Conservation (phyloP, 2,888 invertebrate genomes). For the Pocota personata region DNA sequence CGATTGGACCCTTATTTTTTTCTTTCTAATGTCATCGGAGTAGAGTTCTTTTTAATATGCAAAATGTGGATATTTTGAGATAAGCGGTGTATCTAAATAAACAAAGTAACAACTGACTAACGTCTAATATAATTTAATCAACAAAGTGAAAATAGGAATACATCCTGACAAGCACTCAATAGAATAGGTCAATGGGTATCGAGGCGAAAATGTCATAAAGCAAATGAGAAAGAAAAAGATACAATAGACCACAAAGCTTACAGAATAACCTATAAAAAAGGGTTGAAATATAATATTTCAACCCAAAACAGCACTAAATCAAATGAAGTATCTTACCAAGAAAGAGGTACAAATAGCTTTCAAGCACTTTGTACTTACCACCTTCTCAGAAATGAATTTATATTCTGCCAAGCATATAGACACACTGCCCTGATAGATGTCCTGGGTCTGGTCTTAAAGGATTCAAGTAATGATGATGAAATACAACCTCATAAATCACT, state of each 20-base stretch:
- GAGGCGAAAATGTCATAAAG: background rate
- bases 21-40: background rate
- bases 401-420: background rate
- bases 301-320: conserved; percentile 10
- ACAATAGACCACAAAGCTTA: background rate
- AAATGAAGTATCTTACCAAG: conserved; percentile 2
- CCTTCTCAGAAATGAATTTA: conserved; percentile 26
- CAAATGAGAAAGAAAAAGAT: background rate
- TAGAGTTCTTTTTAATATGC: background rate
- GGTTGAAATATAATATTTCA: background rate
- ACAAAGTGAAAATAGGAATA: background rate
- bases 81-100: background rate
- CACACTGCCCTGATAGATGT: conserved; percentile 3
- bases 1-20: too few relatives aligned
- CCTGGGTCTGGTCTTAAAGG: conserved; percentile 38
- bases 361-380: conserved; percentile 33
- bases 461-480: conserved; percentile 60
- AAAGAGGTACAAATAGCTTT: conserved; percentile 27
- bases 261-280: background rate
- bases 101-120: background rate
- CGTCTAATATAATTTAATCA: background rate
- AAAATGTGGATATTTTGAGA: background rate
- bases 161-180: background rate
- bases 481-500: conserved; percentile 47
- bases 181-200: background rate